These are phyloP conservation scores for Panurus biarmicus DNA, from an alignment of 2,113 vertebrate species.

Conservation along the genomic window DNA sequence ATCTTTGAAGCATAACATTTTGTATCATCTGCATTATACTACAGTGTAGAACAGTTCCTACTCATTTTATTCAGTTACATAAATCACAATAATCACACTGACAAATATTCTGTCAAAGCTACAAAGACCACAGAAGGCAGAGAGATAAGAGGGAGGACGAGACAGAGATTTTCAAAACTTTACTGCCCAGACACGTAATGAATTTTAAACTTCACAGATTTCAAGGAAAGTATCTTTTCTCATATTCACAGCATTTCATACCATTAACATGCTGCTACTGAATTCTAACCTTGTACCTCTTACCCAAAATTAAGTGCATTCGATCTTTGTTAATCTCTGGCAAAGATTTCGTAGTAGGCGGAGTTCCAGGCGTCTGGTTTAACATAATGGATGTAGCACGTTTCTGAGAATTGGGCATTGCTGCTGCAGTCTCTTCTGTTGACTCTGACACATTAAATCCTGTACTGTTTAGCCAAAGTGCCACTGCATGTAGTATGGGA, in stretches of 20 bases:
- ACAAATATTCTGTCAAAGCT: neutral
- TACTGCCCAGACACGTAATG: neutral
- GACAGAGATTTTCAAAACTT: neutral
- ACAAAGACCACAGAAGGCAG: neutral
- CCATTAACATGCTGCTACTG: neutral
- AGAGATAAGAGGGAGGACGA: neutral
- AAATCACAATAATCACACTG: neutral
- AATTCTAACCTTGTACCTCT: neutral
- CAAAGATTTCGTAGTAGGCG: conserved; percentile 69
- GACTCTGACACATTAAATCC: conserved; percentile 79
- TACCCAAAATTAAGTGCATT: conserved; percentile 96
- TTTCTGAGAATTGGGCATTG: conserved; percentile 65
- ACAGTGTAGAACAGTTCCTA: neutral
- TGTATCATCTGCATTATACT: neutral
- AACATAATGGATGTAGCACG: conserved; percentile 53
- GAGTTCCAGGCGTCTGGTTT: conserved; percentile 69
- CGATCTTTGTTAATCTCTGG: conserved; percentile 87
- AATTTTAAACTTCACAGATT: neutral
- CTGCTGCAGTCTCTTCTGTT: conserved; percentile 65
- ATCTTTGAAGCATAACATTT: neutral
- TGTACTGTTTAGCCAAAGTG: conserved; percentile 90
- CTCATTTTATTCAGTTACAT: neutral
- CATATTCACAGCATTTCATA: neutral
- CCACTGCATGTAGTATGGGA: conserved; percentile 89
- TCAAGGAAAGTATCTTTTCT: neutral